Evolutionary conservation across 2,888 invertebrate genomes (phyloP), one percentile per base, ranked within the genome.

Genomic region (Papilio demoleus): DNA sequence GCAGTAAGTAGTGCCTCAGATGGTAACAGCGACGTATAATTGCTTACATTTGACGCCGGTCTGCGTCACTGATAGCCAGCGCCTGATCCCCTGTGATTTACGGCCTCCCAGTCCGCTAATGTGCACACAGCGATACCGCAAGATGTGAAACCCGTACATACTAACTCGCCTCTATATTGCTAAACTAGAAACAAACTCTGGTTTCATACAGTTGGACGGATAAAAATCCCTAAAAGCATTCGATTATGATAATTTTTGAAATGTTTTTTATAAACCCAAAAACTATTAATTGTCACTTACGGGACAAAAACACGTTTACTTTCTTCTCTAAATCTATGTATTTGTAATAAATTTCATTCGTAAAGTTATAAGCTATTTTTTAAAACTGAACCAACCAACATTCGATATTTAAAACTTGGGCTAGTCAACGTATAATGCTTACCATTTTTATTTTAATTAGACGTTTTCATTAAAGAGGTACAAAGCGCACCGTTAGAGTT

Each of bases 41-140:
- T 74, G 75, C 72, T 72, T 71, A 70, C 65, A 74, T 74, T 75
- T 79, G 81, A 81, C 77, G 77, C 72, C 77, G 78, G 77, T 76
- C 71, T 59, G 66, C 75, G 83, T 79, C 82, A 79, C 81, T 79
- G 88, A 88, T 88, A 88, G 82, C 80, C 78, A 75, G 72, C 76
- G 74, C 78, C 71, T 85, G 87, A 88, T 88, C 86, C 86, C 76
- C 70, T 67, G 78, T 88, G 88, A 88, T 88, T 88, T 88, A 88
- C 84, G 83, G 79, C 76, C 72, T 71, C 65, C 59, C 70, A 38
- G 61, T 68, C 73, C 76, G 78, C 81, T 83, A 82, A 84, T 82
- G 84, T 82, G 79, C 77, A 79, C 79, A 75, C 77, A 80, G 77
- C 76, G 76, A 78, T 75, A 61, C 61, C 60, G 63, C 65, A 68